Conservation (phyloP, 2,888 invertebrate species). For the Dynastes maya region DNA sequence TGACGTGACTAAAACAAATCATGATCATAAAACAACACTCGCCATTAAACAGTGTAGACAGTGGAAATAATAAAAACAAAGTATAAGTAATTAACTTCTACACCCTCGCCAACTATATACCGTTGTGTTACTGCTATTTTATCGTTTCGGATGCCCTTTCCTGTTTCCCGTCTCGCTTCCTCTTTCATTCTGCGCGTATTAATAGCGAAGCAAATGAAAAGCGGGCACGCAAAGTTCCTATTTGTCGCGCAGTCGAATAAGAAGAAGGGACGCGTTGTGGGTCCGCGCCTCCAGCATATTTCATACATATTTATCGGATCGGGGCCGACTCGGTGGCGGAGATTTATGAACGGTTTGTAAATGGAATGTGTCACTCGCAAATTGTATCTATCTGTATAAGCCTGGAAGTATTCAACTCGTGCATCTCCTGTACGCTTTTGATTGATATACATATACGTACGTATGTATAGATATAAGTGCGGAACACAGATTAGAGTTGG, state of each 20-base stretch:
- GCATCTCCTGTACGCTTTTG: slow-evolving; percentile 57
- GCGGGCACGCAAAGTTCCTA: slow-evolving; percentile 50
- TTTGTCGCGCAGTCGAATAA: slow-evolving; percentile 36
- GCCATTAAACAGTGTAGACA: slow-evolving; percentile 35
- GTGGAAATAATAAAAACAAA: slow-evolving; percentile 38
- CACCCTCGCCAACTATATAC: slow-evolving; percentile 18
- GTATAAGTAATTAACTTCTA: slow-evolving; percentile 48
- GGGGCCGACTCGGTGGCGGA: slow-evolving; percentile 55
- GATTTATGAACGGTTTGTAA: slow-evolving; percentile 64
- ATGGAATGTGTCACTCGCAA: slow-evolving; percentile 66
- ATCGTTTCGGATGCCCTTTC: not conserved
- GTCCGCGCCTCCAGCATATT: slow-evolving; percentile 57
- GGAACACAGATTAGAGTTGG: slow-evolving; percentile 7
- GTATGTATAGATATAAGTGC: slow-evolving; percentile 37
- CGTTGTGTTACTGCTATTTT: not conserved
- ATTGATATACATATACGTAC: slow-evolving; percentile 58
- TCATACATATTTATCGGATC: slow-evolving; percentile 67
- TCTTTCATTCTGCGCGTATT: slow-evolving; percentile 19
- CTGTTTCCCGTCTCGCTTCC: slow-evolving; percentile 1
- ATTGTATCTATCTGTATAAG: slow-evolving; percentile 63
- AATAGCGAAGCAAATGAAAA: slow-evolving; percentile 48
- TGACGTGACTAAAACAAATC: slow-evolving; percentile 9
- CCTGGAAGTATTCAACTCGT: slow-evolving; percentile 54
- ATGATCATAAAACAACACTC: slow-evolving; percentile 16
- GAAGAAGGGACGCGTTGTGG: slow-evolving; percentile 21